These are phyloP conservation scores for Melanocharis versteri DNA, from an alignment of 2,113 vertebrate genomes.

Conservation along the genomic window DNA sequence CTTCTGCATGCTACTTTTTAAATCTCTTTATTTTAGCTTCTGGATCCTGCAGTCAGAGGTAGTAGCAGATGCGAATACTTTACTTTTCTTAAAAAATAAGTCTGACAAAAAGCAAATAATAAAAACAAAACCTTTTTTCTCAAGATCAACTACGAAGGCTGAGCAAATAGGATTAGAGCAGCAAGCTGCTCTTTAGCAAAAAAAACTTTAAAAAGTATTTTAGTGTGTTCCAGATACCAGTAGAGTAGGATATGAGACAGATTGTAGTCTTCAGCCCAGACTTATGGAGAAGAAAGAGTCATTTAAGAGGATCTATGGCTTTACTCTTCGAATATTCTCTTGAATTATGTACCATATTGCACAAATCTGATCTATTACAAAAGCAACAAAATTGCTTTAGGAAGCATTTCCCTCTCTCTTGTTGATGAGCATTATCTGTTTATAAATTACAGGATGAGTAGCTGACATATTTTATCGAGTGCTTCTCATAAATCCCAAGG, in stretches of 20 bases:
- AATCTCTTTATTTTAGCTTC: neutral
- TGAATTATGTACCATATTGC: neutral
- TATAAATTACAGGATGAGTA: neutral
- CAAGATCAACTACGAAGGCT: neutral
- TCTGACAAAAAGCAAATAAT: neutral
- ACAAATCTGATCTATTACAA: slow-evolving; percentile 4
- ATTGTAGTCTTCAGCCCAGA: neutral
- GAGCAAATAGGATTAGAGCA: neutral
- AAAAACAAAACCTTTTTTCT: neutral
- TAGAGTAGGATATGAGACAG: neutral
- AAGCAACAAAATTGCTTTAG: neutral
- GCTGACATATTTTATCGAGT: neutral
- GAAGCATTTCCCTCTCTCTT: neutral
- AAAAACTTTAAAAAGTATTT: neutral
- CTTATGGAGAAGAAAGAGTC: neutral
- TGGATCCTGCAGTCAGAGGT: neutral
- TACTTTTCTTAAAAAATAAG: neutral
- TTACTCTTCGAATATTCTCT: neutral
- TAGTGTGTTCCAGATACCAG: neutral
- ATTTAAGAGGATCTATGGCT: neutral
- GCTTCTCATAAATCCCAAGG: neutral
- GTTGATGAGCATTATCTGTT: neutral
- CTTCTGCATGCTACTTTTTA: neutral
- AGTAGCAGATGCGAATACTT: neutral
- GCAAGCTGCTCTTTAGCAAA: neutral